Conservation (phyloP, 1,140 invertebrate species). For the Heliothis virescens region DNA sequence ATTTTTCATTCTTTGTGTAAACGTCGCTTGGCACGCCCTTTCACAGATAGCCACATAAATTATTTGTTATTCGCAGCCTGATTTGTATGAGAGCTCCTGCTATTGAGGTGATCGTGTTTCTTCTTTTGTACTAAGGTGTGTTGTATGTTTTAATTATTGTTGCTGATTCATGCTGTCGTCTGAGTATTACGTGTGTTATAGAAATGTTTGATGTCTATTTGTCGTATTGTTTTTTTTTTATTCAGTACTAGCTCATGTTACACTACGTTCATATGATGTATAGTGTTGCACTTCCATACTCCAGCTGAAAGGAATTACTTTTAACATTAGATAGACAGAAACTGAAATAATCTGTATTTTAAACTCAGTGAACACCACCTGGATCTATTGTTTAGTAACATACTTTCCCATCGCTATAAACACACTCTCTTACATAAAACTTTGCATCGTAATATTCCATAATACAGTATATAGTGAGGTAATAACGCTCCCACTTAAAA, state of each 20-base stretch:
- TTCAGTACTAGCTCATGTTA: not conserved
- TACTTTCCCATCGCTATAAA: no score
- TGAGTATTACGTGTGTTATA: not conserved
- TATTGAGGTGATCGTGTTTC: slow-evolving; percentile 26
- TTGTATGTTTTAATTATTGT: not conserved
- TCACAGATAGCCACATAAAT: slow-evolving; percentile 51
- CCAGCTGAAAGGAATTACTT: no score
- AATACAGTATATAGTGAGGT: no score
- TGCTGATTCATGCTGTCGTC: not conserved
- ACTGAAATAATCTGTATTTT: no score
- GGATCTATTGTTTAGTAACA: no score
- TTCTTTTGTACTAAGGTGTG: not conserved
- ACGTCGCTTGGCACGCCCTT: slow-evolving; percentile 46
- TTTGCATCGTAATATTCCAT: no score
- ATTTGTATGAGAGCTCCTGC: slow-evolving; percentile 43
- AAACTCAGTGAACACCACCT: no score
- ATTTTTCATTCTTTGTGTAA: slow-evolving; percentile 53
- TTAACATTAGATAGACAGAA: no score
- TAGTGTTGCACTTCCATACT: no score
- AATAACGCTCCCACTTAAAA: no score
- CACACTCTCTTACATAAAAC: no score
- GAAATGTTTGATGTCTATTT: not conserved
- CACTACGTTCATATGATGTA: no score
- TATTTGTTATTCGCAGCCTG: slow-evolving; percentile 53
- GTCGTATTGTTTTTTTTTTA: not conserved